Base-by-base conservation (phyloP, 2,113 vertebrate species). In the Etia nguti region DNA sequence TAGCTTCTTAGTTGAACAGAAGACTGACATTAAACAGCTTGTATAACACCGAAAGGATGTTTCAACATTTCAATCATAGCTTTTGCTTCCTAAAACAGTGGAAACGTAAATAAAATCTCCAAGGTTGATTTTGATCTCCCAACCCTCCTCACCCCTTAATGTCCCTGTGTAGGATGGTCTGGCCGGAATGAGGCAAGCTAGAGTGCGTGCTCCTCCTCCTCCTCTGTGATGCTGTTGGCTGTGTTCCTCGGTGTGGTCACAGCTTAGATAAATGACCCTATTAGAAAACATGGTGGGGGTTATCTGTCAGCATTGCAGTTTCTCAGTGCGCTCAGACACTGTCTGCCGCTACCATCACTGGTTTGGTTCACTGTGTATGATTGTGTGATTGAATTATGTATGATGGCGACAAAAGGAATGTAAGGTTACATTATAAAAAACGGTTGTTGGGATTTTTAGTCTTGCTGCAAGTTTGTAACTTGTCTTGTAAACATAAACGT, bases 231-330 rank as follows among this genome's bases (percentile, higher is more conserved):
- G 54, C 82, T 86, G 57, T 46, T 79, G 57, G 73, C 60, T 68
- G 38, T 83, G 70, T 81, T 89, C 82, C 62, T 88, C 83, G 52
- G 57, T 89, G 91, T 92, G 94, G 92, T 92, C 93, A 89, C 84
- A 89, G 82, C 84, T 90, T 88, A 94, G 94, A 96, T 95, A 90
- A 95, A 96, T 94, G 90, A 94, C 90, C 90, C 94, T 81, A 93
- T 94, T 95, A 95, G 89, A 92, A 91, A 90, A 79, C 91, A 81
- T 43, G 79, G 85, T 86, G 84, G 92, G 93, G 91, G 93, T 94
- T 90, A 95, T 96, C 92, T 84, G 91, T 96, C 93, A 94, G 90
- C 60, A 91, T 93, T 88, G 38, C 56, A 10, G 10, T 79, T 85
- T 80, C 84, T 81, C 85, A 91, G 81, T 46, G 60, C 22, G 81